phyloP scores from a whole-genome alignment of 2,113 vertebrate genomes.

The Bambusicola thoracicus region DNA sequence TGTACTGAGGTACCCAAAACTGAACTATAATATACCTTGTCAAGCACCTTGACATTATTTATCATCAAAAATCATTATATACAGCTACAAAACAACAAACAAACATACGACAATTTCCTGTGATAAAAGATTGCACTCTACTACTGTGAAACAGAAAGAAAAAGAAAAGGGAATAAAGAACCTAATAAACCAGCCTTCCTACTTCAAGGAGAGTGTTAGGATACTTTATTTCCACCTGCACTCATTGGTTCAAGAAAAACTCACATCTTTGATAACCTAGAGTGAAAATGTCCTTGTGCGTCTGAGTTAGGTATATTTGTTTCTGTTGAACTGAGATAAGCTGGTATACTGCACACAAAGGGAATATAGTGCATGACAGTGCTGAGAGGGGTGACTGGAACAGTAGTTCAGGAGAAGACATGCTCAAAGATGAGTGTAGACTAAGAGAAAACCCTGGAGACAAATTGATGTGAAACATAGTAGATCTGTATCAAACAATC shows the following conservation, averaged over 20 bases:
- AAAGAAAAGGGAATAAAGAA: background rate
- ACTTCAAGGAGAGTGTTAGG: background rate
- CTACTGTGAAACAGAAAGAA: background rate
- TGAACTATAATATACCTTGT: background rate
- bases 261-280: background rate
- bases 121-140: background rate
- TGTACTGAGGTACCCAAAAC: too few species aligned
- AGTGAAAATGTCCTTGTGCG: background rate
- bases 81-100: background rate
- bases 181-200: background rate
- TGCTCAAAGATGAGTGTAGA: rapidly evolving
- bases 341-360: background rate
- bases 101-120: background rate
- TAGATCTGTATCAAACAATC: background rate
- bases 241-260: background rate
- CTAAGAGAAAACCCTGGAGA: background rate
- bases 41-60: background rate
- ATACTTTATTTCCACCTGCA: background rate
- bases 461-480: rapidly evolving
- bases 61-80: background rate
- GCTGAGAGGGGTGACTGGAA: background rate
- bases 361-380: background rate
- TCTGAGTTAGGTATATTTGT: background rate
- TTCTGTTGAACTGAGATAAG: background rate
- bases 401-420: background rate